These are phyloP conservation scores for Graptemys geographica DNA, from an alignment of 2,797 vertebrate genomes.

Conservation along the genomic window DNA sequence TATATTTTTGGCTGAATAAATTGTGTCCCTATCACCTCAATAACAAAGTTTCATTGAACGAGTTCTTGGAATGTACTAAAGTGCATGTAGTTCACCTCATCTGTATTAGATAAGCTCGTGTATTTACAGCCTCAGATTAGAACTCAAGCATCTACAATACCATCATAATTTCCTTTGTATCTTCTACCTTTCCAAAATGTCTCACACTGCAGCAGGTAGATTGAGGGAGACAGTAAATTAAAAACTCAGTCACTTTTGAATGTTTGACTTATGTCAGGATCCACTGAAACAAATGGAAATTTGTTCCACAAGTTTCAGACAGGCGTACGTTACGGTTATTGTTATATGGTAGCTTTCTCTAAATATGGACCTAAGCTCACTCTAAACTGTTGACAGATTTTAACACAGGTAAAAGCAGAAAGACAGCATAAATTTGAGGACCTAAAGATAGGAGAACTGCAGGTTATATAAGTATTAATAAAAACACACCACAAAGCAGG, in stretches of 20 bases:
- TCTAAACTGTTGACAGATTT: not conserved
- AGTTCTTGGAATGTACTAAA: not conserved
- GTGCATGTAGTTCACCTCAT: not conserved
- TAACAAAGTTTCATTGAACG: not conserved
- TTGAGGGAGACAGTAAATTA: not conserved
- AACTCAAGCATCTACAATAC: not conserved
- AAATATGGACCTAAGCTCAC: not conserved
- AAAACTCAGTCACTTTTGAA: not conserved
- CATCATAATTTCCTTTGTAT: no score
- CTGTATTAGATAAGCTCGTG: not conserved
- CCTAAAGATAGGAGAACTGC: not conserved
- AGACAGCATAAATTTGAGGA: not conserved
- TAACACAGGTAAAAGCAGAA: not conserved
- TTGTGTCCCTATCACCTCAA: not conserved
- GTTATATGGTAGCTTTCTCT: not conserved
- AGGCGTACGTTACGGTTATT: not conserved
- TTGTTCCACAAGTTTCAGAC: not conserved
- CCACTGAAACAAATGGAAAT: not conserved
- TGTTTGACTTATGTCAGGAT: not conserved
- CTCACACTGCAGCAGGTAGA: not conserved
- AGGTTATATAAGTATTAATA: not conserved
- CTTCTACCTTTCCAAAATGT: not conserved
- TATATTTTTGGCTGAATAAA: not conserved
- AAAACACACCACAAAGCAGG: not conserved
- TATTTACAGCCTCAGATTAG: fast-evolving